A percentile compares a stretch with the other conserved stretches of the same genome.
Evolutionary conservation across 2,797 vertebrate species (phyloP).

Genomic region (Phaenicophaeus curvirostris): DNA sequence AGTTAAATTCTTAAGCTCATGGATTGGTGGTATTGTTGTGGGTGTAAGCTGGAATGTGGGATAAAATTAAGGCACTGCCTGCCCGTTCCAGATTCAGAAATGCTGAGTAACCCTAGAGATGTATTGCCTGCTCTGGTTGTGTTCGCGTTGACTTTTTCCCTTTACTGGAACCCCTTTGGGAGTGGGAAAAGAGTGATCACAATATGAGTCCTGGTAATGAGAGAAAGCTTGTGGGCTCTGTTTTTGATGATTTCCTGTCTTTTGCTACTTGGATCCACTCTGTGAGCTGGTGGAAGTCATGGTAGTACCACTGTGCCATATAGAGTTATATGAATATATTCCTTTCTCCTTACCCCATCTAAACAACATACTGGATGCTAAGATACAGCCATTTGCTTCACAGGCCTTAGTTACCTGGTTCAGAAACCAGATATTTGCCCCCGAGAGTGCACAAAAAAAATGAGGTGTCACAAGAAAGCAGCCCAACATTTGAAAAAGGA

Average conservation of each 20-base stretch:
- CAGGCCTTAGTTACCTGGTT: background rate
- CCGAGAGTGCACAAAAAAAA: background rate
- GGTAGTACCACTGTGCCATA: background rate
- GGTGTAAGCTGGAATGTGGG: background rate
- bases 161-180: background rate
- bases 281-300: background rate
- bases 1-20: background rate
- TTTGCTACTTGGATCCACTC: background rate
- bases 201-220: background rate
- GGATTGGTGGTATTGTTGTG: background rate
- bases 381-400: background rate
- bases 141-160: background rate
- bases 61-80: background rate
- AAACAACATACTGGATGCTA: background rate
- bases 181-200: background rate
- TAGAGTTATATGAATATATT: background rate
- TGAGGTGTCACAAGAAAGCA: background rate
- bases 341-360: background rate
- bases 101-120: background rate
- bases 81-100: background rate
- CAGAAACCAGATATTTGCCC: background rate
- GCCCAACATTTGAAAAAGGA: background rate
- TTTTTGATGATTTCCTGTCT: background rate
- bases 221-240: background rate
- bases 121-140: background rate